Evolutionary conservation across 2,113 vertebrate genomes (phyloP).

Genomic region (Smithornis capensis): DNA sequence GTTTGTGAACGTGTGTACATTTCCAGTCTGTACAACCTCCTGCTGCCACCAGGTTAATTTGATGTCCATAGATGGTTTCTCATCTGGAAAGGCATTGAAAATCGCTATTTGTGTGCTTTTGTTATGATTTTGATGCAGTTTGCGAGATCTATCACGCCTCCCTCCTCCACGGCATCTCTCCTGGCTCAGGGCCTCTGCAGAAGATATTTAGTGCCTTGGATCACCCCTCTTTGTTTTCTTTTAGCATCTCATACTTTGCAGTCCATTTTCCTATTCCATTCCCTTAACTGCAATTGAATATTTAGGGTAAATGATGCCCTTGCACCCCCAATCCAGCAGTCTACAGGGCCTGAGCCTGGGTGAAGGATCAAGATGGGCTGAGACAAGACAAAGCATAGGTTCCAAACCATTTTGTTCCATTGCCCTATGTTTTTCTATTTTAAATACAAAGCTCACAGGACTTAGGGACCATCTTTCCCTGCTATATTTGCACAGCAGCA

Average conservation of each 20-base stretch:
- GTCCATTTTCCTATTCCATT: background rate
- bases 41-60: background rate
- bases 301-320: background rate
- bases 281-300: background rate
- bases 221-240: background rate
- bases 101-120: fast-evolving
- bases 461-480: background rate
- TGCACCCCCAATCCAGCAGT: background rate
- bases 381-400: fast-evolving
- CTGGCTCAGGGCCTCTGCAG: background rate
- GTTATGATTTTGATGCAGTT: background rate
- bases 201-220: background rate
- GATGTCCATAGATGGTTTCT: background rate
- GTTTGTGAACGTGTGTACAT: background rate
- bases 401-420: background rate
- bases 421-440: background rate
- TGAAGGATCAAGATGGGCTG: fast-evolving
- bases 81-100: background rate
- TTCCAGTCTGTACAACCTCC: background rate
- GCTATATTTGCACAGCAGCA: background rate
- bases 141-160: background rate
- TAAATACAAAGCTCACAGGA: background rate
- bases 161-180: background rate
- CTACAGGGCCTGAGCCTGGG: background rate
- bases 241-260: background rate